A percentile compares a stretch with the other conserved stretches of the same genome.
Conservation (phyloP, 2,888 invertebrate genomes). For the Mimumesa dahlbomi region DNA sequence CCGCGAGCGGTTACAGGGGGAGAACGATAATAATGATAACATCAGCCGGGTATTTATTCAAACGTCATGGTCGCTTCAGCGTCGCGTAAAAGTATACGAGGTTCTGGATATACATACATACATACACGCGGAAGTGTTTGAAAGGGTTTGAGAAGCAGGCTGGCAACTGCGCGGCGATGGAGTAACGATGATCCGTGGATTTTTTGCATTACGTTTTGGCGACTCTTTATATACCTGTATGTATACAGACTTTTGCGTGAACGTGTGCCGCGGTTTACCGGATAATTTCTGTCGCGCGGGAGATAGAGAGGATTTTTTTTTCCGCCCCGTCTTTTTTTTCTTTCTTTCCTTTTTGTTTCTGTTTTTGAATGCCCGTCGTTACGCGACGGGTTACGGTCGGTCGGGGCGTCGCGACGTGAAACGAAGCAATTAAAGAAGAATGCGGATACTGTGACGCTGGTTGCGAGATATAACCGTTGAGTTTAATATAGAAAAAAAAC, state of each 20-base stretch:
- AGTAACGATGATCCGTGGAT: conserved; percentile 3
- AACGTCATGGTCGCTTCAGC: background rate
- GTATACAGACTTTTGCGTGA: no score
- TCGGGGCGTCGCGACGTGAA: background rate
- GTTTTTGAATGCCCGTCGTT: no score
- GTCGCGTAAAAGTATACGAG: background rate
- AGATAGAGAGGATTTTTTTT: no score
- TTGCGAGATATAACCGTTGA: no score
- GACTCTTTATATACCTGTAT: no score
- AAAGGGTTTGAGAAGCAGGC: background rate
- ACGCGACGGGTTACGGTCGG: no score
- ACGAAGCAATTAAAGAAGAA: background rate
- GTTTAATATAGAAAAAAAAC: no score
- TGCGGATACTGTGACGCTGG: background rate
- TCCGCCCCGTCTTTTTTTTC: no score
- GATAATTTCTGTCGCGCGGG: no score
- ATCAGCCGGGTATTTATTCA: conserved; percentile 24
- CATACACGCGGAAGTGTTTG: background rate
- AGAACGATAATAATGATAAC: conserved; percentile 20
- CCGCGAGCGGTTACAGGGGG: conserved; percentile 1
- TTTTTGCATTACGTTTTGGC: conserved; percentile 1
- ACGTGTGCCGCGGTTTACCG: no score
- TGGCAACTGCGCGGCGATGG: background rate
- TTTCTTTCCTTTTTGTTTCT: no score
- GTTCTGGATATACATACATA: no score